phyloP scores from a whole-genome alignment of 2,113 vertebrate species.

The Alaudala cheleensis region DNA sequence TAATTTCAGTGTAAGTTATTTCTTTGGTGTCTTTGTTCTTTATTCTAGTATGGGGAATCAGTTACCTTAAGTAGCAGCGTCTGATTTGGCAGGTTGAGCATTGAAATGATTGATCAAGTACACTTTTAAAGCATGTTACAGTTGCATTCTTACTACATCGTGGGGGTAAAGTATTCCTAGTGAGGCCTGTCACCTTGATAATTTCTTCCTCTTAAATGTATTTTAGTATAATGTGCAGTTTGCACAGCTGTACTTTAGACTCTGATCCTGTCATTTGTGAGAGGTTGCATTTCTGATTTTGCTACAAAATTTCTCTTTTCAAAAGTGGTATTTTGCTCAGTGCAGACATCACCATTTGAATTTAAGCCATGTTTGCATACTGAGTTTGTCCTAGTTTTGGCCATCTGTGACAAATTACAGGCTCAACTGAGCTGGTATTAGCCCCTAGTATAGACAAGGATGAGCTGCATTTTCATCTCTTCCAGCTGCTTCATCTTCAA shows the following conservation, averaged over 20 bases:
- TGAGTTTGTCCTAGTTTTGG: background rate
- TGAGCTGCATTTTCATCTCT: background rate
- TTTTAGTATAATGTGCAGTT: background rate
- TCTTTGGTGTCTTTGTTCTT: background rate
- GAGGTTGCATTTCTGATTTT: background rate
- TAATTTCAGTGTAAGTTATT: background rate
- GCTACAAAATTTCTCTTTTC: background rate
- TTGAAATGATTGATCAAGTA: background rate
- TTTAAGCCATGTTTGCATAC: background rate
- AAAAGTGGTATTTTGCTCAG: background rate
- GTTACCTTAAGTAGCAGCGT: background rate
- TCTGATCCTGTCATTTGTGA: background rate
- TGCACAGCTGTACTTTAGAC: background rate
- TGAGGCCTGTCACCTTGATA: background rate
- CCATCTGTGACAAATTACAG: background rate
- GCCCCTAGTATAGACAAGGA: background rate
- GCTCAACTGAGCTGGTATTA: background rate
- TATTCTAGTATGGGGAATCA: background rate
- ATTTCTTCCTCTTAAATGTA: background rate
- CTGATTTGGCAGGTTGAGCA: background rate
- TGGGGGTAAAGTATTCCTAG: background rate
- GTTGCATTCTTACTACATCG: background rate
- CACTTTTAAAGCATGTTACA: background rate
- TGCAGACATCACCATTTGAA: background rate
- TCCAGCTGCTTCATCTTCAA: background rate